Evolutionary conservation across 2,797 vertebrate genomes (phyloP).

Genomic region (Pristis pectinata): DNA sequence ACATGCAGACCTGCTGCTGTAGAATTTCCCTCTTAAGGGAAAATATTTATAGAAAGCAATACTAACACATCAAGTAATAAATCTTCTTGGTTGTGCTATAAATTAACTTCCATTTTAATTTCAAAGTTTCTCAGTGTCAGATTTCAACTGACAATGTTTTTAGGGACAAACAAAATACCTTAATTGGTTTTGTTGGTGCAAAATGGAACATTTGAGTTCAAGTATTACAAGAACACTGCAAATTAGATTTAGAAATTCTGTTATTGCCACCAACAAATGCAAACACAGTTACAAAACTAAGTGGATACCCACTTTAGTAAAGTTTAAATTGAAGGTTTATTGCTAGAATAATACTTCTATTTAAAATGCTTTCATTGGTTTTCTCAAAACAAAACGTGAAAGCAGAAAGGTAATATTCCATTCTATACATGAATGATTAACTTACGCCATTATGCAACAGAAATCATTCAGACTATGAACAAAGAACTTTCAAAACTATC

Average conservation of each 20-base stretch:
- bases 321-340: neutral
- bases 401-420: neutral
- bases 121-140: neutral
- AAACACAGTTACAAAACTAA: neutral
- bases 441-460: neutral
- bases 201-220: neutral
- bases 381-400: neutral
- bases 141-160: conserved; percentile 16
- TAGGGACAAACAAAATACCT: conserved; percentile 19
- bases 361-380: neutral
- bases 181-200: neutral
- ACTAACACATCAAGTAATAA: neutral
- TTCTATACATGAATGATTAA: neutral
- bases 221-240: conserved; percentile 5
- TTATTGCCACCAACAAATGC: neutral
- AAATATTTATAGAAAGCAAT: conserved; percentile 21
- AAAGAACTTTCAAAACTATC: neutral
- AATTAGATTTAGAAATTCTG: neutral
- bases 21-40: neutral
- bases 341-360: neutral
- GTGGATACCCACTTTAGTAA: neutral
- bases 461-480: neutral
- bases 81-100: conserved; percentile 2
- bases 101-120: neutral
- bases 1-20: neutral